Evolutionary conservation across 37 sponge, comb jelly and placozoan genomes (phyloP).

Genomic region (Geodia barretti): DNA sequence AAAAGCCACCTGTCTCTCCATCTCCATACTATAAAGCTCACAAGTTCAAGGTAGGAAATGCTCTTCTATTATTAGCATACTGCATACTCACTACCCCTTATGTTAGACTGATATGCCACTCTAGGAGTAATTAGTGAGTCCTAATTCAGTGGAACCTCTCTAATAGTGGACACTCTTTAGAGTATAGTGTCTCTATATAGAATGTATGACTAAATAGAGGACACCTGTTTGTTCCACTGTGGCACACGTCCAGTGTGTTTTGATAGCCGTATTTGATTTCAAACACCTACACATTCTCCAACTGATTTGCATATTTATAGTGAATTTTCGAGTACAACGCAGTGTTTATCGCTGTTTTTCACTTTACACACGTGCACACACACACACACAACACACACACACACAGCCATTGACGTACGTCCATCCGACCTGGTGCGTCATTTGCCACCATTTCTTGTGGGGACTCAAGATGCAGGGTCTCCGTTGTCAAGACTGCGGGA

Average conservation of each 20-base stretch:
- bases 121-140: too few relatives aligned
- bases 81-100: too few relatives aligned
- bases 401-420: slow-evolving; percentile 30
- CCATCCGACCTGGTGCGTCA: slow-evolving; percentile 71
- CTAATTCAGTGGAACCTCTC: too few relatives aligned
- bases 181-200: too few relatives aligned
- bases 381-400: too few relatives aligned
- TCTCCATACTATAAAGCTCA: slow-evolving; percentile 49
- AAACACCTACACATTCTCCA: neutral
- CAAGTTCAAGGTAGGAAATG: slow-evolving; percentile 25
- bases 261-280: neutral
- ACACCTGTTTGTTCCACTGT: too few relatives aligned
- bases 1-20: neutral
- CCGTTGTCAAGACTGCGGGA: slow-evolving; percentile 77
- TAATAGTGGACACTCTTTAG: too few relatives aligned
- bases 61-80: neutral
- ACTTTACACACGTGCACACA: too few relatives aligned
- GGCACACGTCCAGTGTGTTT: too few relatives aligned
- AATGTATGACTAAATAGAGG: too few relatives aligned
- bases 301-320: neutral
- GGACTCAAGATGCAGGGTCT: slow-evolving; percentile 65
- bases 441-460: slow-evolving; percentile 82
- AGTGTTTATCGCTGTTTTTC: neutral
- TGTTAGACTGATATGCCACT: too few relatives aligned
- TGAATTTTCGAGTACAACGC: neutral